Percentiles rank a stretch among this genome's conserved stretches.
Conservation (phyloP, 2,113 vertebrate genomes). For the Reinhardtius hippoglossoides region DNA sequence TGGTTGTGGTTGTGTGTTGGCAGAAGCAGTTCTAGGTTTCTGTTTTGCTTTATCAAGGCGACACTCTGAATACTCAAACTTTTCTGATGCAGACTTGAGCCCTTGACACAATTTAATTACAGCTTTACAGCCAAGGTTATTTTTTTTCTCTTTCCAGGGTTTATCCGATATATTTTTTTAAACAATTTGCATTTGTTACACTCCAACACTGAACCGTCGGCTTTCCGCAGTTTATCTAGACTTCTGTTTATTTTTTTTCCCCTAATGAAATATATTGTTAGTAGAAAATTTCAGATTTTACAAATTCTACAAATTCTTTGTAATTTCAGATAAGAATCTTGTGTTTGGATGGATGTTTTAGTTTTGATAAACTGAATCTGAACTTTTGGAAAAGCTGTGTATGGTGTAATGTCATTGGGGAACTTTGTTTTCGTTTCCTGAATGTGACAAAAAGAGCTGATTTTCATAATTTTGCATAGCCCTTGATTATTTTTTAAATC, state of each 20-base stretch:
- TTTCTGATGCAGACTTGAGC: slow-evolving; percentile 3
- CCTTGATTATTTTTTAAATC: neutral
- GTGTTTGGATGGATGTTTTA: neutral
- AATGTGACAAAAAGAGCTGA: neutral
- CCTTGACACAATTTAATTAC: neutral
- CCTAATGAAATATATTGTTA: neutral
- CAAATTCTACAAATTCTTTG: too few relatives aligned
- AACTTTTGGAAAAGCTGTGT: neutral
- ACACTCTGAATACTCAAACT: neutral
- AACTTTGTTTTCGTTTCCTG: neutral
- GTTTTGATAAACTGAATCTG: neutral
- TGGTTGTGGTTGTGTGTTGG: neutral
- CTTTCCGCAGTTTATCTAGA: too few relatives aligned
- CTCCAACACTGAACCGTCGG: neutral
- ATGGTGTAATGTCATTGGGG: neutral
- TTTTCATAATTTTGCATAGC: too few relatives aligned
- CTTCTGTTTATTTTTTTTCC: neutral
- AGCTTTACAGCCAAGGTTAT: neutral
- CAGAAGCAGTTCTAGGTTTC: neutral
- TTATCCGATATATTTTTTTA: neutral
- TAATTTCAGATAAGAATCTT: neutral
- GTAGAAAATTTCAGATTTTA: too few relatives aligned
- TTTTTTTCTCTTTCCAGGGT: neutral
- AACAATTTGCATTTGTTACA: neutral
- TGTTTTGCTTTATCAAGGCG: slow-evolving; percentile 1